Evolutionary conservation across 2,797 vertebrate species (phyloP).

Genomic region (Acrossocheilus fasciatus): DNA sequence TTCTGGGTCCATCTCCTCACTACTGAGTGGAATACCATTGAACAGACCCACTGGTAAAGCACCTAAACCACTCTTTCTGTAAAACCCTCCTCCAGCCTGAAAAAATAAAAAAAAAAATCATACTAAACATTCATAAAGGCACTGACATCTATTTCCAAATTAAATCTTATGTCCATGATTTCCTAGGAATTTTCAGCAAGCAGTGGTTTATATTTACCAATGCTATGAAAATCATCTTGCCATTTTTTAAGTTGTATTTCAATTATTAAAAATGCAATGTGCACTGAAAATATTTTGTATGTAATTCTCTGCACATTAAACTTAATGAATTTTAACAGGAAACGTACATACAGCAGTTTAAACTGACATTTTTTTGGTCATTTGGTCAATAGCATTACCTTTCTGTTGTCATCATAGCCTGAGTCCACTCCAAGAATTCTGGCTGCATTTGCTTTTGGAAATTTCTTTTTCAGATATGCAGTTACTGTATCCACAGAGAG

Average conservation of each 20-base stretch:
- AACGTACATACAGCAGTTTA: not conserved
- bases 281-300: not conserved
- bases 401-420: constrained; percentile 85
- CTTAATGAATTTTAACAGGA: not conserved
- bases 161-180: not conserved
- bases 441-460: constrained; percentile 82
- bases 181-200: not conserved
- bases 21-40: constrained; percentile 90
- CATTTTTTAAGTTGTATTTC: not conserved
- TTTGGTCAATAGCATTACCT: constrained; percentile 72
- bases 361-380: not conserved
- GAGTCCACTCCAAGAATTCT: constrained; percentile 84
- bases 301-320: not conserved
- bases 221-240: not conserved
- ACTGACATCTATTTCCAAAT: not conserved
- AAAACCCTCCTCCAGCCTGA: constrained; percentile 89
- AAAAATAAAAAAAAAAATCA: constrained; percentile 4
- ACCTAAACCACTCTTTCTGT: constrained; percentile 88
- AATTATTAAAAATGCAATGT: not conserved
- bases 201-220: not conserved
- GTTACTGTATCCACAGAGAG: constrained; percentile 84
- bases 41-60: constrained; percentile 90
- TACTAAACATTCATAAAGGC: not conserved
- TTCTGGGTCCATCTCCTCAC: constrained; percentile 86
- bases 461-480: constrained; percentile 82